A percentile compares a stretch with the other conserved stretches of the same genome.
Conservation (phyloP, 2,113 vertebrate genomes). For the Microtus pennsylvanicus region DNA sequence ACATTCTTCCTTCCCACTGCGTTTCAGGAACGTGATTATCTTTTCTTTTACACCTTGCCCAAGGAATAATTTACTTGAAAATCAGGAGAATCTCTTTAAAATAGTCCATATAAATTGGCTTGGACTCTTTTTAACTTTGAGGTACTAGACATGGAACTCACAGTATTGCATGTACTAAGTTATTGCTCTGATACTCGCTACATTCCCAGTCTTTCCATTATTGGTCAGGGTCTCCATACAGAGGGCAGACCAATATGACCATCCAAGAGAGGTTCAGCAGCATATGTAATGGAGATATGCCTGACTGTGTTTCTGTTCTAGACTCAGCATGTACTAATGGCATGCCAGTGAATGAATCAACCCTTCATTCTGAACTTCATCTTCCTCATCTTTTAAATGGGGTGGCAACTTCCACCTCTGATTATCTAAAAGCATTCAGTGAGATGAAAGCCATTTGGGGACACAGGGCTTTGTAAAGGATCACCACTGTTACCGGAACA, state of each 20-base stretch:
- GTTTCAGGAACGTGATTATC: neutral
- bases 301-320: neutral
- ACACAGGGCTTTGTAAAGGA: neutral
- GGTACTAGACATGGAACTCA: neutral
- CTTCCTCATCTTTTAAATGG: neutral
- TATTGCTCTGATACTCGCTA: neutral
- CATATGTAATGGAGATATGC: neutral
- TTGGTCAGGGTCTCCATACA: neutral
- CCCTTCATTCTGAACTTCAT: neutral
- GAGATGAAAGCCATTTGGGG: neutral
- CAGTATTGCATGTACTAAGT: neutral
- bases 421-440: neutral
- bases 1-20: neutral
- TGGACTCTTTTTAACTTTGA: neutral
- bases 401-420: neutral
- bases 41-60: neutral
- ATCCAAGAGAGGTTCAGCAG: neutral
- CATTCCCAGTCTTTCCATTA: neutral
- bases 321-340: neutral
- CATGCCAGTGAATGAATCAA: neutral
- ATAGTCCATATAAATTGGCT: neutral
- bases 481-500: neutral
- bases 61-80: conserved; percentile 3
- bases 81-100: neutral
- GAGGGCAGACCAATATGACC: neutral